phyloP scores from a whole-genome alignment of 2,113 vertebrate species.

The Pelvicachromis taeniatus region DNA sequence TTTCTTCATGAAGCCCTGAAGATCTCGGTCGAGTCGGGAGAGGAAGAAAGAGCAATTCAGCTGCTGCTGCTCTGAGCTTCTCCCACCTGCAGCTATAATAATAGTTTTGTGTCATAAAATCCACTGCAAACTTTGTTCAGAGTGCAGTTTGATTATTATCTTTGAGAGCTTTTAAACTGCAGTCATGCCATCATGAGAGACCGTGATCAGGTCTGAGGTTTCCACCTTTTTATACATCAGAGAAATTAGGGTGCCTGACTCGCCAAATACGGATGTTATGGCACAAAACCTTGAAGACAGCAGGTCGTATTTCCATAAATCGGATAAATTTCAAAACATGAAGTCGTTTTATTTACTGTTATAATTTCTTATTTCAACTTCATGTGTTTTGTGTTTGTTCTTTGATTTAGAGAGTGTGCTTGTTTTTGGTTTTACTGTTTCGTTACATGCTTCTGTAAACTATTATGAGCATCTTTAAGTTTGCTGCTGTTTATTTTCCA shows the following conservation, averaged over 20 bases:
- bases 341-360: neutral
- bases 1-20: slow-evolving; percentile 55
- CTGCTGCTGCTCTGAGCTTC: neutral
- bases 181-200: slow-evolving; percentile 8
- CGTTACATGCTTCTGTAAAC: neutral
- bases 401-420: neutral
- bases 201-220: neutral
- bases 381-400: neutral
- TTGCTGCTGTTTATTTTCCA: neutral
- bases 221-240: neutral
- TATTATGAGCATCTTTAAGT: neutral
- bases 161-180: neutral
- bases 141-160: neutral
- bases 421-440: neutral
- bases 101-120: neutral
- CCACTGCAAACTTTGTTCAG: neutral
- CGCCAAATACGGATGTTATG: neutral
- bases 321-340: neutral
- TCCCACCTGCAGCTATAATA: neutral
- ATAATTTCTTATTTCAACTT: neutral
- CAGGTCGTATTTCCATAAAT: rapidly evolving
- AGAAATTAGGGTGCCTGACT: neutral
- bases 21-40: neutral
- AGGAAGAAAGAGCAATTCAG: neutral
- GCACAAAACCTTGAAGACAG: neutral